Evolutionary conservation across 2,113 vertebrate genomes (phyloP), one percentile per base, ranked within the genome.

Genomic region (Trochalopteron elliotii): DNA sequence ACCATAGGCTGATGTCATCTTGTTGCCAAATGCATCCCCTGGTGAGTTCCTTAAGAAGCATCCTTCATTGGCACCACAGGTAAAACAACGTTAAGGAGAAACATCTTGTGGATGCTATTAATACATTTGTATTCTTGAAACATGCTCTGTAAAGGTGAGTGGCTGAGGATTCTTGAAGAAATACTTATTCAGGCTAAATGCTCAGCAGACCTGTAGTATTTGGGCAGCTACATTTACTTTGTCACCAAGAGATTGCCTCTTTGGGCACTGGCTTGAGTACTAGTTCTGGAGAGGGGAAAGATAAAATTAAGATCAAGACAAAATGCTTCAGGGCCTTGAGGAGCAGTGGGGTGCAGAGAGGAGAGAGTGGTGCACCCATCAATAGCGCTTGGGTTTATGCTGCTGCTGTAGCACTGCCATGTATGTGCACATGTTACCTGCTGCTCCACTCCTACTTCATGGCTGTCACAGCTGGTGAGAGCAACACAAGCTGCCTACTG

Each of bases 381-480:
- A 5, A 11, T 39, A 35, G 9, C 57, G 3, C 28, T 57, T 4
- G 2, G n/a, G 17, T 42, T 72, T 57, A 12, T 64, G 12, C 31
- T 24, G 42, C 39, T 85, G 70, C 55, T 0, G 0, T 30, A 30
- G 39, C 13, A 35, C 13, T 17, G 49, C 53, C 5, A 0, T 21
- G 6, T 3, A 10, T 6, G 15, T 27, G 19, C 35, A 33, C 1
- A 1, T 3, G 8, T 85, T 7, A 4, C 57, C 27, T 7, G 7
- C 72, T 22, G 28, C 42, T 40, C 44, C 11, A 9, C 60, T 92
- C 22, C 83, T 47, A 4, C 50, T 52, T n/a, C 50, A 17, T 23
- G 70, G 82, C 90, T 97, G 90, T 95, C 95, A 84, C 81, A 96
- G 77, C 90, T 20, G 15, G 42, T 96, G 96, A 95, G 94, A 57